Evolutionary conservation across 2,888 invertebrate genomes (phyloP), one percentile per base, ranked within the genome.

Genomic region (Dryococelus australis): DNA sequence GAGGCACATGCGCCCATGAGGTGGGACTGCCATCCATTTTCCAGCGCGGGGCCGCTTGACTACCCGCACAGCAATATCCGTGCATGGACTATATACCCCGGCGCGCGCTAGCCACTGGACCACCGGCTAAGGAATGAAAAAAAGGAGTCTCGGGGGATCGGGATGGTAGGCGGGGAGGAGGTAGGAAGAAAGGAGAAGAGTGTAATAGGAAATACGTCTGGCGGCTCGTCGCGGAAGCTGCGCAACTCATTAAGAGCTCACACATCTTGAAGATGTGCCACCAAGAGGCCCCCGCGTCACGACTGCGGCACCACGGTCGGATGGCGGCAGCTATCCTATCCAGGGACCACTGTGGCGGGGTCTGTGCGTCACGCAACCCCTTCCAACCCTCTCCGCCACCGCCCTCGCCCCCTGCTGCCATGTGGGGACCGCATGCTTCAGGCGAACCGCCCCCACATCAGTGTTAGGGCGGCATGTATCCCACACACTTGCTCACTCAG

Each of bases 301-400:
- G 51, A 51, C 51, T 13, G 8, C 51, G 51, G 10, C n/a, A n/a
- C 65, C n/a, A 2, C 65, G 65, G 10, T 24, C 8, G 65, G 13
- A 8, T n/a, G 65, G 24, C 65, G n/a, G 65, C 47, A 10, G 16
- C 47, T 87, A 87, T 87, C 86, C 47, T 87, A 87, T 87, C 86
- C 86, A 86, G 85, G 79, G 80, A 53, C 43, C 10, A 43, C 88
- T 85, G 88, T 51, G 85, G 51, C 85, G 51, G 51, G n/a, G 26
- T 26, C 51, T 51, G n/a, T 47, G 51, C 16, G n/a, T n/a, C 8
- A 12, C 65, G 65, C 51, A 27, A 65, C 65, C 65, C 43, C n/a
- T 85, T 43, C 16, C 78, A 26, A 51, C 35, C n/a, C 43, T 35
- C 51, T 65, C 65, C 43, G 28, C 24, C 43, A 35, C 3, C 51